Base-by-base conservation (phyloP, 2,113 vertebrate genomes). In the Triplophysa dalaica region DNA sequence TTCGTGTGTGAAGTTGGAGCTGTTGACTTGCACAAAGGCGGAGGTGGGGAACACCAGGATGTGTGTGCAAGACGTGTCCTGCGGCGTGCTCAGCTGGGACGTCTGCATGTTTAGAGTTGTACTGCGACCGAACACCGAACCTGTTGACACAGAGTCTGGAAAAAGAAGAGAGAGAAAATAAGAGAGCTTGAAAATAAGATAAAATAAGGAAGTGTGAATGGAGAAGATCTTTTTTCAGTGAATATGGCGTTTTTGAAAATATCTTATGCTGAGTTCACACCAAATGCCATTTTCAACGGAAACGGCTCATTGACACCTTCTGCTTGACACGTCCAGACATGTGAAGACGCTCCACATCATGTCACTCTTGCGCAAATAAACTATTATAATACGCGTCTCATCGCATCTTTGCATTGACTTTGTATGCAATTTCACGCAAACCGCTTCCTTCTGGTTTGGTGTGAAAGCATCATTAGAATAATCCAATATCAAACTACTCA, bases 21-120 rank as follows among this genome's bases (percentile, higher is more conserved):
- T 95, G 81, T 96, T 96, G 90, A 98, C 95, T 90, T 98, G 96
- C 85, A 98, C 96, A 77, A 95, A 94, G 8, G 97, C 96, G 26
- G 97, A 98, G 1, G 96, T 98, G 87, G 97, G 97, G 80, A 98
- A 98, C 88, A 98, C 97, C 69, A 98, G 93, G 78, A 98, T 98
- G 72, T 98, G 97, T 64, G 97, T 98, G 91, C 97, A 98, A 4
- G 97, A 98, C 0, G 96, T 98, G 89, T 98, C 97, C 89, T 98
- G 96, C 11, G 97, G 97, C 4, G 97, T 98, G 82, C 95, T 98
- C 83, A 98, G 93, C 89, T 98, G 96, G 1, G 97, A 97, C 0
- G 97, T 97, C 84, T 98, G 97, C 95, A 97, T 97, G 84, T 98
- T 98, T 82, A 98, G 91, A 8, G 97, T 97, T 80, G 97, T 98